Base-by-base conservation (phyloP, 2,113 vertebrate genomes). In the Oryzias celebensis region DNA sequence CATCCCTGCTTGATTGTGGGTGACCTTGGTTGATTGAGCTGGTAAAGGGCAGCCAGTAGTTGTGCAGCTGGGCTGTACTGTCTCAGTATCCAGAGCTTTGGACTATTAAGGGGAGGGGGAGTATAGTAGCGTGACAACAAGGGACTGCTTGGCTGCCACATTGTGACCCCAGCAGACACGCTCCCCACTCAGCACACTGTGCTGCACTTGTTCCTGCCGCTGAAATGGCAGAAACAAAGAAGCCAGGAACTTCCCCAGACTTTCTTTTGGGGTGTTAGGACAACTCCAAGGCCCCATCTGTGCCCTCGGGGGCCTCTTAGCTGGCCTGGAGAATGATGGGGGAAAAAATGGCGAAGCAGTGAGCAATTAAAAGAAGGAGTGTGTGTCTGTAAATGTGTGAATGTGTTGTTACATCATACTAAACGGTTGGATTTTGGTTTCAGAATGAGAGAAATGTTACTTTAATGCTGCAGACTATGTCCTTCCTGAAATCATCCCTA, bases 121-220 rank as follows among this genome's bases (percentile, higher is more conserved):
- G 57, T 57, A 51, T 73, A 71, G 78, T 90, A 81, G 89, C 51
- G 28, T 89, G 88, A 91, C 81, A 81, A 59, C 2, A 48, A 77
- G 60, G 65, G 72, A 67, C 48, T 45, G 49, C 48, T n/a, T 14
- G 68, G 60, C 80, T 52, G 76, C 61, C 74, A 75, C 43, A 71
- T 43, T 55, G n/a, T 88, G 86, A 87, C 84, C 86, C 73, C 67
- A 1, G 18, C 28, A 79, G 71, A 78, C 82, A 77, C 71, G 2
- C 75, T 68, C 68, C 55, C 63, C 57, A 68, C 60, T 69, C 68
- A 58, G 47, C 26, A 62, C 83, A 90, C 78, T 93, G 87, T 87
- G 87, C 84, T 75, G 85, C 90, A 86, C 88, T 94, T 93, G 91
- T 91, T 92, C 18, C 0, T 61, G 65, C 20, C 83, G 75, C 73